Evolutionary conservation across 2,888 invertebrate species (phyloP).

Genomic region (Crossocerus cetratus): DNA sequence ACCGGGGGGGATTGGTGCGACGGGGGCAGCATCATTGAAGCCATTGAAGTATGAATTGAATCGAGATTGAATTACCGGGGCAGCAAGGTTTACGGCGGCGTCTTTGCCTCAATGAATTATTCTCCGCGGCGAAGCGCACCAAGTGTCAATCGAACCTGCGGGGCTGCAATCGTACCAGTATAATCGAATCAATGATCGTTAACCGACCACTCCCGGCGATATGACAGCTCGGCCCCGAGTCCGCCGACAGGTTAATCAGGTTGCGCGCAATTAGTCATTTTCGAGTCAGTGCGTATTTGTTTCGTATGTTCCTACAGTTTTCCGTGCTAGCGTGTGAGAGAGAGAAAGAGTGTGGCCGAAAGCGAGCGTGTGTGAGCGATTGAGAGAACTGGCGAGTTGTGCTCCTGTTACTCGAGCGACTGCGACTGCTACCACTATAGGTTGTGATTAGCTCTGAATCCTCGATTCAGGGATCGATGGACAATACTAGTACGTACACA

Average conservation of each 20-base stretch:
- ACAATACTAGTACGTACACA: neutral
- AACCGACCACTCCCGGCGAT: no score
- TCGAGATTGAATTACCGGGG: neutral
- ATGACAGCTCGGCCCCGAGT: no score
- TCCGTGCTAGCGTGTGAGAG: neutral
- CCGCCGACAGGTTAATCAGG: neutral
- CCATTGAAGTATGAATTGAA: neutral
- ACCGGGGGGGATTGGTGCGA: no score
- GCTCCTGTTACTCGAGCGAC: slow-evolving; percentile 43
- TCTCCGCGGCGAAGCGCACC: neutral
- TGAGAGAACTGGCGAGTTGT: slow-evolving; percentile 31
- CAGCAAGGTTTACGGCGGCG: neutral
- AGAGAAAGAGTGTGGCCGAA: neutral
- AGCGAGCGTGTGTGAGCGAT: no score
- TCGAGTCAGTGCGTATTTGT: neutral
- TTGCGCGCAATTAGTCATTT: neutral
- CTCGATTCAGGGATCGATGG: neutral
- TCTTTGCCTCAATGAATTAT: neutral
- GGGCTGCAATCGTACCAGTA: neutral
- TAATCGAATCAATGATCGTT: neutral
- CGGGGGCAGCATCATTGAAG: no score
- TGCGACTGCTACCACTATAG: slow-evolving; percentile 26
- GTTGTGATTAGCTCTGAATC: neutral
- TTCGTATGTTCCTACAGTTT: neutral
- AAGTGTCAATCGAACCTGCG: neutral